Evolutionary conservation across 2,888 invertebrate genomes (phyloP).

Genomic region (Chaitophorus viminalis): DNA sequence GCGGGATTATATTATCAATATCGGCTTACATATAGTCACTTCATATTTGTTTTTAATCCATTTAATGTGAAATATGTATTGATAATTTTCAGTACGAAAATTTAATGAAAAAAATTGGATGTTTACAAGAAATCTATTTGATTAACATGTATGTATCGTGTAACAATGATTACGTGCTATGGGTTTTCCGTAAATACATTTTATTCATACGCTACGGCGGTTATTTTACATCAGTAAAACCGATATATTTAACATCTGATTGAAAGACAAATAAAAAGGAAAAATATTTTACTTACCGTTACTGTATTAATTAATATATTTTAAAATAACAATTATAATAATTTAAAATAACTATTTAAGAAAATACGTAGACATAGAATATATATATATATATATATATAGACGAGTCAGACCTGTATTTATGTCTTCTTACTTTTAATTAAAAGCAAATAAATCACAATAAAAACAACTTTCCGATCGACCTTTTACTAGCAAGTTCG

Average conservation of each 20-base stretch:
- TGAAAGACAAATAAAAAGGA: background rate
- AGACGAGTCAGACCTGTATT: background rate
- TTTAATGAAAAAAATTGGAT: background rate
- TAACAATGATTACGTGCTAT: background rate
- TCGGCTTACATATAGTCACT: background rate
- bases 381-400: too few relatives aligned
- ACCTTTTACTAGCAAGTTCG: background rate
- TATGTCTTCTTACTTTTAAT: conserved; percentile 15
- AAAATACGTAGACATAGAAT: background rate
- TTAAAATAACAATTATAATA: background rate
- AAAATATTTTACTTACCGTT: background rate
- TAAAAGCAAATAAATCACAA: conserved; percentile 8
- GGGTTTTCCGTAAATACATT: background rate
- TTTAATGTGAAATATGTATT: background rate
- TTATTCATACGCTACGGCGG: background rate
- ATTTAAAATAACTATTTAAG: background rate
- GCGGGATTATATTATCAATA: too few relatives aligned
- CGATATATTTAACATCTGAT: background rate
- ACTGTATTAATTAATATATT: background rate
- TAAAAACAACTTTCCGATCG: conserved; percentile 14
- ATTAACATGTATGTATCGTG: conserved; percentile 4
- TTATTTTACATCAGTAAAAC: background rate
- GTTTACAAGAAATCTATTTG: background rate
- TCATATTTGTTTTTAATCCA: background rate
- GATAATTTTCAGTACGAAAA: background rate